Percentiles rank a stretch among this genome's conserved stretches.
These are phyloP conservation scores for Brachionus plicatilis DNA, from an alignment of 1,140 invertebrate species.

Conservation along the genomic window DNA sequence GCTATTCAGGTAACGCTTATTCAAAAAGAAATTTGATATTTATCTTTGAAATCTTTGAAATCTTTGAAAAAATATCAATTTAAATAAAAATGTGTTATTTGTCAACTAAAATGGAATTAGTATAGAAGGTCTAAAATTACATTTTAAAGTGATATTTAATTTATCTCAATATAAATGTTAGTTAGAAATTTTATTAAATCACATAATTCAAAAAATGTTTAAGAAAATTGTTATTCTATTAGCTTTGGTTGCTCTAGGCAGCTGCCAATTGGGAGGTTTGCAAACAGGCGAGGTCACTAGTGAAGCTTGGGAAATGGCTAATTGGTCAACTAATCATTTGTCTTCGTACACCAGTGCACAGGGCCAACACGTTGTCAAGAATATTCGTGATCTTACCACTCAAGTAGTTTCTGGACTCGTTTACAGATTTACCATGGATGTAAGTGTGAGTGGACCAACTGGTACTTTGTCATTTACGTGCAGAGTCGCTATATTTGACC, in stretches of 20 bases:
- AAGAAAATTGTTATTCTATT: background rate
- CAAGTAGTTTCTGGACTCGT: slow-evolving; percentile 12
- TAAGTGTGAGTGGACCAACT: background rate
- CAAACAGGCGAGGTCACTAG: background rate
- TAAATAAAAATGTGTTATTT: background rate
- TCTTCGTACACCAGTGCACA: background rate
- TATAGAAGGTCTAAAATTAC: background rate
- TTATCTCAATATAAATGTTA: background rate
- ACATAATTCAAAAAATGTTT: background rate
- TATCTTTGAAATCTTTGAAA: background rate
- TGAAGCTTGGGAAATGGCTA: background rate
- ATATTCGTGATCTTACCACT: background rate
- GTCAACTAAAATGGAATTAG: background rate
- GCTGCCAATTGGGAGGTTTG: background rate
- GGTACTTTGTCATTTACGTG: background rate
- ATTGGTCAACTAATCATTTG: background rate
- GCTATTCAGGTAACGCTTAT: background rate
- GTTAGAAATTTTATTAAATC: background rate
- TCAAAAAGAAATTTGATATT: background rate
- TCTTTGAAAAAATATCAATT: background rate
- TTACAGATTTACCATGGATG: slow-evolving; percentile 31
- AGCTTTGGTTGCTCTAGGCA: background rate
- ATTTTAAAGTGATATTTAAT: background rate
- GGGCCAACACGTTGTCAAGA: background rate
- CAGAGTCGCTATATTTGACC: background rate